Evolutionary conservation across 2,888 invertebrate species (phyloP), one percentile per base, ranked within the genome.

Genomic region (Latheticus oryzae): DNA sequence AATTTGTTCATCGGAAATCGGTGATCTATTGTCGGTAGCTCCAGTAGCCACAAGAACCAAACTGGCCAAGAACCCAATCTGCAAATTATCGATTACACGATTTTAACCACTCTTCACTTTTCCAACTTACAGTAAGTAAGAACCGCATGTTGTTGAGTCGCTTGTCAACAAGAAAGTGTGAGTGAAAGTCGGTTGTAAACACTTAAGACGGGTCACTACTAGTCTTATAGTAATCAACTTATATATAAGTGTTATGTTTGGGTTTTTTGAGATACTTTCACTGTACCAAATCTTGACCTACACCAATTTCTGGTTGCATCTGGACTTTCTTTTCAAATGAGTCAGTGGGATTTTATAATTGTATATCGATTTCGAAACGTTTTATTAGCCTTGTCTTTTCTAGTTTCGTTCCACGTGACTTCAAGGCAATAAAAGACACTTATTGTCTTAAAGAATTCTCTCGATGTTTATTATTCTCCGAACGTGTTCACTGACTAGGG

Each of bases 1-100:
- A 4, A 90, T 78, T 19, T 85, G 84, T 11, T 86, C 85, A 75
- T 89, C 88, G 0, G 88, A 81, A 30, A 89, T 83, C 11, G 80
- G 76, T n/a, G n/a, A n/a, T n/a, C n/a, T n/a, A n/a, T n/a, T n/a
- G n/a, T n/a, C 1, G 83, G 80, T 43, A 73, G n/a, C n/a, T n/a
- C n/a, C n/a, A n/a, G 65, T 32, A 55, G 60, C 47, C 37, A 42
- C 40, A 33, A 66, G 53, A 26, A 50, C 52, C 57, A 26, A 60
- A 43, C 66, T 69, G 38, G n/a, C 66, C 21, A 2, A 24, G 7
- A 16, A 15, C n/a, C n/a, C n/a, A 30, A 15, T 32, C n/a, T 33
- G 16, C 15, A 8, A 12, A 3, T 3, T 16, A 8, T 1, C n/a
- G 8, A 40, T 21, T 7, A 19, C 5, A 5, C 11, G 28, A 28